phyloP scores from a whole-genome alignment of 2,797 vertebrate genomes.

The Vultur gryphus region DNA sequence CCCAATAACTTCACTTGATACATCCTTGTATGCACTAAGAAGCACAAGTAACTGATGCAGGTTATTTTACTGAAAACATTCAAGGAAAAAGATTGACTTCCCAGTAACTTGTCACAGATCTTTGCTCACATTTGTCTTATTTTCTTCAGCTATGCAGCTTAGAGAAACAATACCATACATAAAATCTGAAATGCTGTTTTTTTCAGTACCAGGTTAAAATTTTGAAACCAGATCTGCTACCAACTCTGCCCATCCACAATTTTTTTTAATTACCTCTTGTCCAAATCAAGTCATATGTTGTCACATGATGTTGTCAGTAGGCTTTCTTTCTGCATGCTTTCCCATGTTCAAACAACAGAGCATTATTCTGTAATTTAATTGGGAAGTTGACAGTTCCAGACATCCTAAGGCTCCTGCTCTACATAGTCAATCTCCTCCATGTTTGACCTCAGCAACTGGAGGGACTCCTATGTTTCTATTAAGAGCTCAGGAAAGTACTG shows the following conservation, averaged over 20 bases:
- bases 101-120: background rate
- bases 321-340: background rate
- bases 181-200: background rate
- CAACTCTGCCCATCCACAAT: background rate
- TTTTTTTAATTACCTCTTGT: background rate
- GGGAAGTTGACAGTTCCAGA: background rate
- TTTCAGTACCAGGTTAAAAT: background rate
- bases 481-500: background rate
- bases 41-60: background rate
- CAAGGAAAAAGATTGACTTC: background rate
- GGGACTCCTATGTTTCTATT: background rate
- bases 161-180: background rate
- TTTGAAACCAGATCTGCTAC: background rate
- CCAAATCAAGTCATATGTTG: background rate
- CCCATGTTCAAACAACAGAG: background rate
- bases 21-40: background rate
- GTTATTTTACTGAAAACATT: background rate
- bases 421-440: background rate
- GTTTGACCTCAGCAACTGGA: background rate
- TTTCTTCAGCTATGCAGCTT: background rate
- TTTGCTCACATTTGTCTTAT: background rate
- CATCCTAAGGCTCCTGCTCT: background rate
- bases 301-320: background rate
- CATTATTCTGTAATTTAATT: background rate
- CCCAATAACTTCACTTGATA: background rate